Evolutionary conservation across 2,888 invertebrate genomes (phyloP).

Genomic region (Morpho deidamia): DNA sequence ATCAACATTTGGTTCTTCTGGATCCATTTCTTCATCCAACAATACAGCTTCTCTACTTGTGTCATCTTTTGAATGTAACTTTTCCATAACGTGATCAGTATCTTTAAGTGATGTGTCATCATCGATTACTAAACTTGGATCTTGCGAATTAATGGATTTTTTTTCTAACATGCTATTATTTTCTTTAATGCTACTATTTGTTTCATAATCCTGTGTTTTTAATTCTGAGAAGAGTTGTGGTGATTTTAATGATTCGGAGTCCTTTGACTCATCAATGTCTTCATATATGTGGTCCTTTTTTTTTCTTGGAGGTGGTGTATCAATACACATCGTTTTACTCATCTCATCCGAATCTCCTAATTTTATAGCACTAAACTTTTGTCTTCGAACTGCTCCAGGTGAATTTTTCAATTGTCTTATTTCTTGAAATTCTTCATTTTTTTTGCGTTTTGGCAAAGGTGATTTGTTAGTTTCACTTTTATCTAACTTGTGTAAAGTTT

Average conservation of each 20-base stretch:
- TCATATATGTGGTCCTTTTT: constrained; percentile 81
- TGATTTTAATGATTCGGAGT: constrained; percentile 52
- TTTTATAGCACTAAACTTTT: constrained; percentile 71
- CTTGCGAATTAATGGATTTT: constrained; percentile 66
- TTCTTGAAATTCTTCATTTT: constrained; percentile 77
- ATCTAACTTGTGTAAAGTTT: constrained; percentile 75
- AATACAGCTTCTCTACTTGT: constrained; percentile 54
- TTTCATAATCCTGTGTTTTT: constrained; percentile 45
- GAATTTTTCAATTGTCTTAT: constrained; percentile 79
- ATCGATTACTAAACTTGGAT: constrained; percentile 66
- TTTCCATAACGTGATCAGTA: constrained; percentile 67
- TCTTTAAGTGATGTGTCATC: constrained; percentile 48
- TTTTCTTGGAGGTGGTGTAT: constrained; percentile 66
- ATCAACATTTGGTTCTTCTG: constrained; percentile 63
- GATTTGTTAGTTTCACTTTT: constrained; percentile 62
- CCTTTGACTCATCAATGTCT: constrained; percentile 75
- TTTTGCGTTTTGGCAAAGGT: constrained; percentile 58
- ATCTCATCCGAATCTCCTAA: constrained; percentile 71
- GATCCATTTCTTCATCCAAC: constrained; percentile 59
- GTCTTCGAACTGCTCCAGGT: constrained; percentile 78
- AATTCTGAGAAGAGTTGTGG: constrained; percentile 69
- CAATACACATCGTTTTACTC: constrained; percentile 64
- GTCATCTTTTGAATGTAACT: constrained; percentile 54
- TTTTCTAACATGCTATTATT: constrained; percentile 64
- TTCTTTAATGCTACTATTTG: constrained; percentile 56